phyloP scores from a whole-genome alignment of 2,113 vertebrate species.

The Apaloderma vittatum region DNA sequence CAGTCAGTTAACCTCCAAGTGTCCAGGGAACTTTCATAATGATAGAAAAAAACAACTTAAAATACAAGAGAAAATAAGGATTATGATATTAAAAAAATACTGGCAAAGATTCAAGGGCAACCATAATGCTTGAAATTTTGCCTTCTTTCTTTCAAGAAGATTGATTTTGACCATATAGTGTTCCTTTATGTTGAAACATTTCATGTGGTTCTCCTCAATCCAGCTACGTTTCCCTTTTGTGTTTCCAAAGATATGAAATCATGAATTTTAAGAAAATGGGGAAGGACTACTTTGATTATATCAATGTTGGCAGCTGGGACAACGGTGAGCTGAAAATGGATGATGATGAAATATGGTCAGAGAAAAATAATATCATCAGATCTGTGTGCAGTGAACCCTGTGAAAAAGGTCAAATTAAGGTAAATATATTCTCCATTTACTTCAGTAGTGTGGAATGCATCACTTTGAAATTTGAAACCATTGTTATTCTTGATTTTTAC shows the following conservation, averaged over 20 bases:
- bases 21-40: background rate
- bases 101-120: background rate
- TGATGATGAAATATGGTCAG: constrained; percentile 95
- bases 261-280: constrained; percentile 99
- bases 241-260: constrained; percentile 92
- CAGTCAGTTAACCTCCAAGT: background rate
- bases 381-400: constrained; percentile 99
- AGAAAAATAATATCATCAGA: constrained; percentile 88
- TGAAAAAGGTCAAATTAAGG: constrained; percentile 97
- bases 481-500: background rate
- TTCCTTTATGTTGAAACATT: background rate
- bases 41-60: background rate
- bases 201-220: background rate
- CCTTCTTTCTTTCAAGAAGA: background rate
- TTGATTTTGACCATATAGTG: background rate
- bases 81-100: background rate
- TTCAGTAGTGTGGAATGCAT: background rate
- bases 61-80: background rate
- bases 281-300: constrained; percentile 96
- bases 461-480: background rate
- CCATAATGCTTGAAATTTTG: background rate
- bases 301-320: constrained; percentile 97
- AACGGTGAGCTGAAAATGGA: constrained; percentile 95
- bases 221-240: constrained; percentile 25
- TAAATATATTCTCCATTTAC: constrained; percentile 56